These are phyloP conservation scores for Pheosia tremula DNA, from an alignment of 2,888 invertebrate species.

Conservation along the genomic window DNA sequence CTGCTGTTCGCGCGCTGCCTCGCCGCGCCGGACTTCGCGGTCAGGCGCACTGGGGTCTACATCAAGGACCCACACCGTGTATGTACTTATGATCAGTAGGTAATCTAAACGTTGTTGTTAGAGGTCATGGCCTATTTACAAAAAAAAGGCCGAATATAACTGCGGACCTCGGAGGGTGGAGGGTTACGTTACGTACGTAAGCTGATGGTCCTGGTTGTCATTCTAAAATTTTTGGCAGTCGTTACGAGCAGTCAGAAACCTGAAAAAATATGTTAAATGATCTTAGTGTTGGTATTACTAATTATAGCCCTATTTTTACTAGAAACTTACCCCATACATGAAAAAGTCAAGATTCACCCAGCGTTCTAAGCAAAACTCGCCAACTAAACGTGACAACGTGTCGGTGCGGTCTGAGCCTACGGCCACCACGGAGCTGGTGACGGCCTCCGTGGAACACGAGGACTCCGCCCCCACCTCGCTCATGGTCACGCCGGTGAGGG, in stretches of 20 bases:
- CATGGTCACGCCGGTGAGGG: constrained; percentile 52
- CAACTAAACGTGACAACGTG: constrained; percentile 56
- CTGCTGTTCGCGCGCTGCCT: constrained; percentile 70
- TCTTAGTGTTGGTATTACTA: too few species aligned
- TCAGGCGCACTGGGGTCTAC: constrained; percentile 60
- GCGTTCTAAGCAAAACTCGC: constrained; percentile 56
- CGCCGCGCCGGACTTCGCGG: constrained; percentile 69
- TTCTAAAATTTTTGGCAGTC: too few species aligned
- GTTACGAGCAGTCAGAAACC: too few species aligned
- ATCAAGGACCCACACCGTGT: constrained; percentile 69
- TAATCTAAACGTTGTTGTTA: neutral
- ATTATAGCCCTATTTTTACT: constrained; percentile 26
- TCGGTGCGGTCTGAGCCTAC: constrained; percentile 72
- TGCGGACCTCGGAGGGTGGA: too few species aligned
- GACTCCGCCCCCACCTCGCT: constrained; percentile 64
- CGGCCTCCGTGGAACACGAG: constrained; percentile 64
- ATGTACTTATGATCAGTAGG: neutral
- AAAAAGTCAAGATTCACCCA: constrained; percentile 52
- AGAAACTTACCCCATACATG: constrained; percentile 70
- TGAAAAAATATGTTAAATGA: too few species aligned
- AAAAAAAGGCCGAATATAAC: too few species aligned
- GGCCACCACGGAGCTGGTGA: constrained; percentile 68
- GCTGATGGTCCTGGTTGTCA: too few species aligned
- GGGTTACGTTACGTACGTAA: too few species aligned
- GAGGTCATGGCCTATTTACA: neutral